Percentiles rank a stretch among this genome's conserved stretches.
These are phyloP conservation scores for Enteromius paludinosus DNA, from an alignment of 2,797 vertebrate genomes.

Conservation along the genomic window DNA sequence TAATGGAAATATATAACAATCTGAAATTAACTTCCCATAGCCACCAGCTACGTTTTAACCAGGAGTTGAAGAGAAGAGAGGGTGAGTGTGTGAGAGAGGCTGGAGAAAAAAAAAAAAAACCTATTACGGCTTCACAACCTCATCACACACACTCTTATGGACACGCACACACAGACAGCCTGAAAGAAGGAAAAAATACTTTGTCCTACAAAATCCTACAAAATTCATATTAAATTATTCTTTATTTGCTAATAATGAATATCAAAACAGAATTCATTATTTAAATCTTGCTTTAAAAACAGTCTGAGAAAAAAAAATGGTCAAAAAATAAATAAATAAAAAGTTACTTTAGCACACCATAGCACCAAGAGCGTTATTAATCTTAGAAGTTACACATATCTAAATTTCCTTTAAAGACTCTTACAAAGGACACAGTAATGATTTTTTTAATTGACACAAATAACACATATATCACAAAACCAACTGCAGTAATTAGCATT, in stretches of 20 bases:
- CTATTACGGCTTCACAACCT: slow-evolving; percentile 79
- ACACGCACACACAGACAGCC: slow-evolving; percentile 18
- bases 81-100: slow-evolving; percentile 64
- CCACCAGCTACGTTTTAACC: slow-evolving; percentile 85
- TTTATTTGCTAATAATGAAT: neutral
- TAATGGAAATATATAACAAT: slow-evolving; percentile 89
- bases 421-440: slow-evolving; percentile 42
- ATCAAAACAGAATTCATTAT: neutral
- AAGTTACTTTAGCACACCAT: neutral
- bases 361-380: neutral
- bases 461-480: slow-evolving; percentile 59
- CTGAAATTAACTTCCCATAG: slow-evolving; percentile 92
- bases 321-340: neutral
- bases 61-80: slow-evolving; percentile 70
- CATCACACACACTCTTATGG: slow-evolving; percentile 24
- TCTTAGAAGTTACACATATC: slow-evolving; percentile 35
- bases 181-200: neutral
- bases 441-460: slow-evolving; percentile 52
- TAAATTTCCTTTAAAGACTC: slow-evolving; percentile 49
- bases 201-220: neutral
- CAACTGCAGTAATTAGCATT: slow-evolving; percentile 81
- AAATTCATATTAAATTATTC: neutral
- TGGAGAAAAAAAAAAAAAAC: slow-evolving; percentile 63
- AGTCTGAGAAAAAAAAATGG: neutral
- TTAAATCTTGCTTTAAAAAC: slow-evolving; percentile 16